Evolutionary conservation across 2,113 vertebrate genomes (phyloP).

Genomic region (Tragelaphus strepsiceros): DNA sequence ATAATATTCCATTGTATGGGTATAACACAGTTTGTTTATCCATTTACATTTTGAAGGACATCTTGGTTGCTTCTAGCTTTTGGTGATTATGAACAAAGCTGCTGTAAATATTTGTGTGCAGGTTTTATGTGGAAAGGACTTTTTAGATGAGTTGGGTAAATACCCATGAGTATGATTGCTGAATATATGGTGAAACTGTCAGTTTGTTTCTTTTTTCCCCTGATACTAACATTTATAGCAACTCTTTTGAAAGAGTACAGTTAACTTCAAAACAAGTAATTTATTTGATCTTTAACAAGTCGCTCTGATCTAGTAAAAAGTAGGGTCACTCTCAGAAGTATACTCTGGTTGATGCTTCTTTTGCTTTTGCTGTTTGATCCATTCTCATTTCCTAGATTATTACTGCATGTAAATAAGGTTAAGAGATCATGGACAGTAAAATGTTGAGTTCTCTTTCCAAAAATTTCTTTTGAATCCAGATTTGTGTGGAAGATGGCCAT

Average conservation of each 20-base stretch:
- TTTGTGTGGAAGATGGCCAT: neutral
- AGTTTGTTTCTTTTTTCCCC: neutral
- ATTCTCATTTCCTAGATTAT: neutral
- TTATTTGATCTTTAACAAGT: neutral
- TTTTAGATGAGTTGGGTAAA: neutral
- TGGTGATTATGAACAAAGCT: neutral
- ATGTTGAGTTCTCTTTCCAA: neutral
- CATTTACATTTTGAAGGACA: neutral
- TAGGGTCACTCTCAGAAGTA: neutral
- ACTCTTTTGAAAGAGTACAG: neutral
- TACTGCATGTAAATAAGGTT: neutral
- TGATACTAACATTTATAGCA: neutral
- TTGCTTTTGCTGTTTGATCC: neutral
- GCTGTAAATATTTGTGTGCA: neutral
- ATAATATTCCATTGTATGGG: neutral
- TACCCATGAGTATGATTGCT: neutral
- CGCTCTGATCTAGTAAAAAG: neutral
- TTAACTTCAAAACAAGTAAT: constrained; percentile 16
- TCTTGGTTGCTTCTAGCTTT: neutral
- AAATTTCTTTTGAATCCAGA: neutral
- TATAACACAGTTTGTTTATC: neutral
- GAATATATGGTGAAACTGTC: neutral
- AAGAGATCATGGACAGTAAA: neutral
- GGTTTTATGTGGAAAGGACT: neutral
- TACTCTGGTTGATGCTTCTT: neutral